Percentiles rank a stretch among this genome's conserved stretches.
These are phyloP conservation scores for Ips nitidus DNA, from an alignment of 1,140 invertebrate genomes.

Conservation along the genomic window DNA sequence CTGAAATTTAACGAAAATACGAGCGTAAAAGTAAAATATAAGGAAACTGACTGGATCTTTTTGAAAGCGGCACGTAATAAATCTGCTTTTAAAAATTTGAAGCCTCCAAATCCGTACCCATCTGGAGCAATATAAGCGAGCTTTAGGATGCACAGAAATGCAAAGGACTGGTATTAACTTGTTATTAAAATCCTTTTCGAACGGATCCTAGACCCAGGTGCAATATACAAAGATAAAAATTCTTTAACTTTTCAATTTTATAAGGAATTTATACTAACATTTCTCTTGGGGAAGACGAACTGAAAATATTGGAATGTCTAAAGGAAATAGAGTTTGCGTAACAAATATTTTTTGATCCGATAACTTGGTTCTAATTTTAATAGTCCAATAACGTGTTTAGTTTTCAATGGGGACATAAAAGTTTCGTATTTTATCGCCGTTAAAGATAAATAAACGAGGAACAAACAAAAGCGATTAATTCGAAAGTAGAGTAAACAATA, in stretches of 20 bases:
- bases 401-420: no score
- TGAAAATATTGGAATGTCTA: no score
- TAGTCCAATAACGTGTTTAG: no score
- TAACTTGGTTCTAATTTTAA: no score
- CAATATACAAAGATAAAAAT: background rate
- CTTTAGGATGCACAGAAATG: constrained; percentile 22
- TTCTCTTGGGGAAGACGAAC: no score
- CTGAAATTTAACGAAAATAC: constrained; percentile 6
- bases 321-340: no score
- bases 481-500: constrained; percentile 22
- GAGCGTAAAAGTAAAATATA: constrained; percentile 5
- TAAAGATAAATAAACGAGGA: no score
- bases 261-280: no score
- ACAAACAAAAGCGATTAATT: constrained; percentile 25
- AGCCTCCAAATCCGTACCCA: constrained; percentile 11
- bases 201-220: background rate
- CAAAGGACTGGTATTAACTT: constrained; percentile 18
- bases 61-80: constrained; percentile 16
- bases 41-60: constrained; percentile 16
- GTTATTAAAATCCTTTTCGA: constrained; percentile 21
- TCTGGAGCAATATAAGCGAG: constrained; percentile 16
- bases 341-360: no score
- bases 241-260: background rate
- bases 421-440: no score
- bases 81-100: constrained; percentile 22